Percentiles rank a stretch among this genome's conserved stretches.
Conservation (phyloP, 1,140 invertebrate species). For the Drosophila nebulosa region DNA sequence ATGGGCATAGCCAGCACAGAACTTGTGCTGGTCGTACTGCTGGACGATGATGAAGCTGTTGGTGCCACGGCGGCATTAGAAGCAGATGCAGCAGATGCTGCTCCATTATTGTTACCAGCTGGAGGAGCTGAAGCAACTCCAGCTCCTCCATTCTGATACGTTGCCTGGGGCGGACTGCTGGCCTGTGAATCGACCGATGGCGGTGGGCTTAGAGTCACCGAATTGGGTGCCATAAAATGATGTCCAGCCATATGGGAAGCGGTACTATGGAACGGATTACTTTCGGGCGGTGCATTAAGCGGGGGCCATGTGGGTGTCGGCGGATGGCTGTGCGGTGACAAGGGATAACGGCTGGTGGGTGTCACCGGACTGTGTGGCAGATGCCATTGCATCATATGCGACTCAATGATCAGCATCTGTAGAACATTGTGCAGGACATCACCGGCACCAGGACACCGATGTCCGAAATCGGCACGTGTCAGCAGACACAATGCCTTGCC, state of each 20-base stretch:
- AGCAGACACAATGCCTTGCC: conserved; percentile 96
- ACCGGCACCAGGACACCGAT: conserved; percentile 94
- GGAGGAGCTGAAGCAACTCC: conserved; percentile 10
- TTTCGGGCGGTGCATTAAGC: conserved; percentile 83
- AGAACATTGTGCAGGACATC: conserved; percentile 96
- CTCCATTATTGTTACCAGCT: conserved; percentile 7
- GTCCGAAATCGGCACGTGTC: conserved; percentile 93
- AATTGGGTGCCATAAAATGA: conserved; percentile 88
- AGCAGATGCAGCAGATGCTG: conserved; percentile 1
- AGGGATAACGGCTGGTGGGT: conserved; percentile 89
- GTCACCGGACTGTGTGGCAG: conserved; percentile 92
- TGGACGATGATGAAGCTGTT: conserved; percentile 59
- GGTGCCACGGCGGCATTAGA: conserved; percentile 11
- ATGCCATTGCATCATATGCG: conserved; percentile 87
- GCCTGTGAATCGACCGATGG: conserved; percentile 93
- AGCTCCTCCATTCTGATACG: conserved; percentile 52
- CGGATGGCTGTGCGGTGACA: conserved; percentile 89
- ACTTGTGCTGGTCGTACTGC: conserved; percentile 80
- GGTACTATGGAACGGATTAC: conserved; percentile 83
- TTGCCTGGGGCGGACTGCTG: conserved; percentile 88
- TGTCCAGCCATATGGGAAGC: conserved; percentile 83
- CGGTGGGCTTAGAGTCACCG: conserved; percentile 93
- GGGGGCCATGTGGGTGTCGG: conserved; percentile 89
- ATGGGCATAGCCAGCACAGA: conserved; percentile 50
- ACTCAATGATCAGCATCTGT: conserved; percentile 91